Evolutionary conservation across 2,797 vertebrate species (phyloP).

Genomic region (Cyclopterus lumpus): DNA sequence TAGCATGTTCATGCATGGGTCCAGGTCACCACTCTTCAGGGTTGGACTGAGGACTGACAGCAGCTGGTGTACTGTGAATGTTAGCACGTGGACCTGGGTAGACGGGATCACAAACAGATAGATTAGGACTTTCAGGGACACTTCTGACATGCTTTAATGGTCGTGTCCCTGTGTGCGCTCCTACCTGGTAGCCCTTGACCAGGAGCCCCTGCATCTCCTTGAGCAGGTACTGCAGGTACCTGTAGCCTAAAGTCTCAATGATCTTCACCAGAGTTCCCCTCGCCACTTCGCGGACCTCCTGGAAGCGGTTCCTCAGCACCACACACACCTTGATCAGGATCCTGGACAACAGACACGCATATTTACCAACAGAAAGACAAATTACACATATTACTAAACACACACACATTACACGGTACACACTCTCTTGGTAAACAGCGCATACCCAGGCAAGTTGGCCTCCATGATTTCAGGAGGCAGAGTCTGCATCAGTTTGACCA

Average conservation of each 20-base stretch:
- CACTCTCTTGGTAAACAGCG: too few relatives aligned
- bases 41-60: slow-evolving; percentile 85
- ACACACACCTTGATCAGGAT: slow-evolving; percentile 95
- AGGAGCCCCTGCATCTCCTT: slow-evolving; percentile 92
- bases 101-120: slow-evolving; percentile 1
- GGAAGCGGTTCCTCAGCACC: slow-evolving; percentile 92
- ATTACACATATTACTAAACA: not conserved
- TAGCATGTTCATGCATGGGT: slow-evolving; percentile 91
- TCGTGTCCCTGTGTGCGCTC: not conserved
- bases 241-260: slow-evolving; percentile 89
- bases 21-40: slow-evolving; percentile 91
- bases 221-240: slow-evolving; percentile 91
- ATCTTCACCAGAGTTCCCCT: slow-evolving; percentile 94
- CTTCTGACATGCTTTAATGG: not conserved
- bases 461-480: slow-evolving; percentile 93
- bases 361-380: not conserved
- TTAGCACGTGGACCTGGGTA: slow-evolving; percentile 93
- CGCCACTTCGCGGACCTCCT: slow-evolving; percentile 94
- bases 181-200: slow-evolving; percentile 96
- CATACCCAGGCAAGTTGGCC: slow-evolving; percentile 91
- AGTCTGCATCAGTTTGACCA: slow-evolving; percentile 96
- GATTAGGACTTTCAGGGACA: not conserved
- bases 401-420: not conserved
- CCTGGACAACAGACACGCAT: slow-evolving; percentile 71
- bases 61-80: slow-evolving; percentile 92